Evolutionary conservation across 1,140 invertebrate genomes (phyloP).

Genomic region (Venturia canescens): DNA sequence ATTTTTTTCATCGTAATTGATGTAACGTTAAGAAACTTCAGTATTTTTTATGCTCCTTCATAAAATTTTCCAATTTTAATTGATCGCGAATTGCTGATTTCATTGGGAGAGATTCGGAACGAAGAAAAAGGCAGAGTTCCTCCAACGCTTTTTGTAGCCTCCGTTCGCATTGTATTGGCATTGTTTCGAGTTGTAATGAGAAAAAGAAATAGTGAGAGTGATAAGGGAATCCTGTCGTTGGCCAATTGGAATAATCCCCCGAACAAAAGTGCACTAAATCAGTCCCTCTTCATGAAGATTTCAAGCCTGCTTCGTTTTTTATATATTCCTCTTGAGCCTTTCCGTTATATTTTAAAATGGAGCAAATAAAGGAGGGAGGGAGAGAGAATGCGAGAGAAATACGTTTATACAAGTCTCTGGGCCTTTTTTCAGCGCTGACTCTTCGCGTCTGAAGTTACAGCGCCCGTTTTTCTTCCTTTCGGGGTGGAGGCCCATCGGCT

Average conservation of each 20-base stretch:
- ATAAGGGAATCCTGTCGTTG: background rate
- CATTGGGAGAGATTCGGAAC: no score
- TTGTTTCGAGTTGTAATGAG: no score
- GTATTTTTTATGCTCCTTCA: no score
- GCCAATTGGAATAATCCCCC: conserved; percentile 24
- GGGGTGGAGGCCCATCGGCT: conserved; percentile 36
- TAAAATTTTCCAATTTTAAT: no score
- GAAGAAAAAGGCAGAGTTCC: no score
- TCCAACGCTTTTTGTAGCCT: no score
- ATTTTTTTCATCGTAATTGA: no score
- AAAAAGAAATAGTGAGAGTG: background rate
- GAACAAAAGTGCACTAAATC: conserved; percentile 14
- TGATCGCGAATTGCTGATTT: no score
- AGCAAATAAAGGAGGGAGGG: background rate
- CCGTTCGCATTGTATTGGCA: no score
- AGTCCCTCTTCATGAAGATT: conserved; percentile 25
- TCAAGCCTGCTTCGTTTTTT: conserved; percentile 23
- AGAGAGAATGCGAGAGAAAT: background rate
- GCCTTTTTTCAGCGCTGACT: conserved; percentile 41
- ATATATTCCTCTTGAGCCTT: background rate
- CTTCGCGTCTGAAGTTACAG: conserved; percentile 50
- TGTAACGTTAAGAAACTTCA: no score
- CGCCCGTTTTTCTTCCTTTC: conserved; percentile 49
- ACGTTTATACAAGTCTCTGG: conserved; percentile 19
- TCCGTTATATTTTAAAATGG: conserved; percentile 23